phyloP scores from a whole-genome alignment of 2,113 vertebrate species.

The Sinocyclocheilus maitianheensis region DNA sequence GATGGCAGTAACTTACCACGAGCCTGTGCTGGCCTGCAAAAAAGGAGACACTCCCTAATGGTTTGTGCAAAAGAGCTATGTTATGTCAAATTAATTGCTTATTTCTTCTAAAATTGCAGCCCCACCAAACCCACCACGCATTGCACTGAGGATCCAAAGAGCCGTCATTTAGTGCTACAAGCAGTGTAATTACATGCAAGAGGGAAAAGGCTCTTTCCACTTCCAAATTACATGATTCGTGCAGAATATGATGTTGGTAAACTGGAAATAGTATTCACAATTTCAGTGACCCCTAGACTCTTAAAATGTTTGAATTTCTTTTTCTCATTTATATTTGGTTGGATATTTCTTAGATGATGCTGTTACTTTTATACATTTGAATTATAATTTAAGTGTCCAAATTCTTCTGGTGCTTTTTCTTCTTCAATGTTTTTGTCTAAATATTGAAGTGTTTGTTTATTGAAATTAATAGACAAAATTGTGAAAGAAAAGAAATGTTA shows the following conservation, averaged over 20 bases:
- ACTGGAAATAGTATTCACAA: conserved; percentile 34
- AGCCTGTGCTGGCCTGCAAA: conserved; percentile 19
- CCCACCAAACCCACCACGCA: conserved; percentile 2
- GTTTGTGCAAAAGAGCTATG: conserved; percentile 46
- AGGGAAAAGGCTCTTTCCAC: conserved; percentile 45
- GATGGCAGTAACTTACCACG: conserved; percentile 57
- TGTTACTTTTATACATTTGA: too few species aligned
- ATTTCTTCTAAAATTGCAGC: conserved; percentile 56
- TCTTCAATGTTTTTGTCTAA: background rate
- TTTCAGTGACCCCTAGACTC: conserved; percentile 25
- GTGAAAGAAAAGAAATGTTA: background rate
- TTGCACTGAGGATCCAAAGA: conserved; percentile 45
- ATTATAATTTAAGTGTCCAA: background rate
- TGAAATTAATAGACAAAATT: background rate
- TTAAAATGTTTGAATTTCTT: background rate
- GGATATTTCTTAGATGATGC: too few species aligned
- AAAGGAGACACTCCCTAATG: conserved; percentile 40
- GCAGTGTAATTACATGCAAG: conserved; percentile 46
- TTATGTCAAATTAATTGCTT: conserved; percentile 59
- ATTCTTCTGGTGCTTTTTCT: background rate
- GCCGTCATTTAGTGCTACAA: conserved; percentile 43
- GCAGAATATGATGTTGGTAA: conserved; percentile 43
- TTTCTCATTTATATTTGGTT: background rate
- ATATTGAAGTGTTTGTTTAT: background rate
- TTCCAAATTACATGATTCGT: conserved; percentile 47